Conservation (phyloP, 2,888 invertebrate genomes). For the Adela reaumurella region DNA sequence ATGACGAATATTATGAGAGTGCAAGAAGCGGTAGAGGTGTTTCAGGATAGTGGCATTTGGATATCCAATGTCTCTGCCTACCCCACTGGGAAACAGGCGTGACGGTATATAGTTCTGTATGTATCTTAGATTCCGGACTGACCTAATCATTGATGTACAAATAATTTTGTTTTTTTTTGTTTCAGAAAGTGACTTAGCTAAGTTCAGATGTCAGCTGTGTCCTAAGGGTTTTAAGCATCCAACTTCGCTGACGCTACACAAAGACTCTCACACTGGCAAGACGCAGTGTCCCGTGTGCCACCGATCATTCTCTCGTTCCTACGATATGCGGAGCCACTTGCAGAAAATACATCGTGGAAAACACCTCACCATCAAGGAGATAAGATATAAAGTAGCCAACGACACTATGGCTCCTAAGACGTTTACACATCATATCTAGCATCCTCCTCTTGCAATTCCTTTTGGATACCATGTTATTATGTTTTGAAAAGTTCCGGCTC, state of each 20-base stretch:
- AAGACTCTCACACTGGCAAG: constrained; percentile 61
- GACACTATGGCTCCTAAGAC: constrained; percentile 37
- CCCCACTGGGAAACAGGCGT: neutral
- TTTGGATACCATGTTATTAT: no score
- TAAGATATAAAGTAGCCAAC: constrained; percentile 41
- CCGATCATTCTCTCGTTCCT: constrained; percentile 58
- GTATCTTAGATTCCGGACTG: no score
- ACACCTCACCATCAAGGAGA: constrained; percentile 48
- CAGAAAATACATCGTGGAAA: constrained; percentile 58
- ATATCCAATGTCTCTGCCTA: no score
- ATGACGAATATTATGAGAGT: no score
- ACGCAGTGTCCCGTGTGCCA: constrained; percentile 62
- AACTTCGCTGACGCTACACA: constrained; percentile 59
- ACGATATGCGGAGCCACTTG: constrained; percentile 59
- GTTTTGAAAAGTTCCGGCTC: no score
- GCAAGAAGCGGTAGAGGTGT: no score
- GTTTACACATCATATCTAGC: constrained; percentile 41
- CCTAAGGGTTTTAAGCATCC: constrained; percentile 63
- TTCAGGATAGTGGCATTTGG: no score
- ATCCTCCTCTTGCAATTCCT: no score
- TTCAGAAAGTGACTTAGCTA: constrained; percentile 54
- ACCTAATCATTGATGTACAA: no score
- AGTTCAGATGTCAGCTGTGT: constrained; percentile 60
- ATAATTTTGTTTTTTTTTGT: constrained; percentile 12
- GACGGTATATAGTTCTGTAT: no score